Evolutionary conservation across 2,113 vertebrate genomes (phyloP).

Genomic region (Caranx ignobilis): DNA sequence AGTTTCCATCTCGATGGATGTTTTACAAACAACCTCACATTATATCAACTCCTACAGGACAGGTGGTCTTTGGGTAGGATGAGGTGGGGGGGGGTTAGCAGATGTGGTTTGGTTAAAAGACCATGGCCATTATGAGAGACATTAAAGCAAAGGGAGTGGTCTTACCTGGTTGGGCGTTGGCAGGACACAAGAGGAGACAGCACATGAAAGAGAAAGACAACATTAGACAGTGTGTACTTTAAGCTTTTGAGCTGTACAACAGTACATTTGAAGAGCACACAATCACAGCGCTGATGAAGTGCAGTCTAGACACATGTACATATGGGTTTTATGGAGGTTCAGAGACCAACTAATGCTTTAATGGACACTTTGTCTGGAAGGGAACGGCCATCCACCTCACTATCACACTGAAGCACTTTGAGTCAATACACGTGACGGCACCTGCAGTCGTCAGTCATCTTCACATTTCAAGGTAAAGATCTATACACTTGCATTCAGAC

Average conservation of each 20-base stretch:
- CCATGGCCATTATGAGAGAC: conserved; percentile 47
- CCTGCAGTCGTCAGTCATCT: conserved; percentile 44
- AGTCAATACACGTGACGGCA: conserved; percentile 29
- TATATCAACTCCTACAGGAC: conserved; percentile 1
- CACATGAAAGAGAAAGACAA: conserved; percentile 78
- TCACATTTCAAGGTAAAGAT: conserved; percentile 59
- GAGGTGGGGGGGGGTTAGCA: conserved; percentile 5
- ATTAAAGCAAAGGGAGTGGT: conserved; percentile 73
- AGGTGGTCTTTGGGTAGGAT: neutral
- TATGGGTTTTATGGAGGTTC: conserved; percentile 29
- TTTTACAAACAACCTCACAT: no score
- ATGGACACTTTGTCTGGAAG: conserved; percentile 46
- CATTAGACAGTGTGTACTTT: conserved; percentile 61
- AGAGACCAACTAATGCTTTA: conserved; percentile 40
- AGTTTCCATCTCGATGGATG: no score
- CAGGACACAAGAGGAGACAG: conserved; percentile 62
- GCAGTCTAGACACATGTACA: conserved; percentile 61
- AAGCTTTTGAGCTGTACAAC: conserved; percentile 49
- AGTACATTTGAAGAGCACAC: conserved; percentile 30
- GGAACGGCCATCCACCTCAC: conserved; percentile 30
- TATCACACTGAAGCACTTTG: conserved; percentile 42
- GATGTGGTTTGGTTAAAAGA: conserved; percentile 62
- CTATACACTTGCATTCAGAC: conserved; percentile 48
- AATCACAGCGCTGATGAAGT: conserved; percentile 28
- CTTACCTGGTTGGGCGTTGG: conserved; percentile 78